phyloP scores from a whole-genome alignment of 2,797 vertebrate species.

The Astyanax mexicanus region DNA sequence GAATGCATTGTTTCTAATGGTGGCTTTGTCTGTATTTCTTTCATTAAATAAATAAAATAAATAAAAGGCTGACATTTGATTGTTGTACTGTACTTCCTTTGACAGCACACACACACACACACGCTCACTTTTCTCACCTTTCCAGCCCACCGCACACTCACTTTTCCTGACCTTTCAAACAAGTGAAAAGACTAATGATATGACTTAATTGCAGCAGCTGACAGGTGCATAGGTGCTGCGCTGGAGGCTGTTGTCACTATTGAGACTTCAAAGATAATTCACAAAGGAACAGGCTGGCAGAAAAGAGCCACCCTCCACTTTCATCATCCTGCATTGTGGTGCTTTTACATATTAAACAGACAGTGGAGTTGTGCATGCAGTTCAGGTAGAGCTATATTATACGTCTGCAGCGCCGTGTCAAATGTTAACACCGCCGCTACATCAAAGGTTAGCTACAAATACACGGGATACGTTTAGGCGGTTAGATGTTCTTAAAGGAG shows the following conservation, averaged over 20 bases:
- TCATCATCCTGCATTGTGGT: neutral
- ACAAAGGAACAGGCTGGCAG: conserved; percentile 11
- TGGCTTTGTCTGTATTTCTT: too few species aligned
- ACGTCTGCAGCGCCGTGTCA: neutral
- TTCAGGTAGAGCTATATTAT: neutral
- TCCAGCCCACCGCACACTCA: neutral
- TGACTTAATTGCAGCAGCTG: neutral
- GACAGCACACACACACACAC: too few species aligned
- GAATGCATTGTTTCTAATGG: too few species aligned
- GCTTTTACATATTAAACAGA: neutral
- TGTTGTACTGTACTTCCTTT: too few species aligned
- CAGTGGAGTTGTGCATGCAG: neutral
- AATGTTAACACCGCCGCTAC: neutral
- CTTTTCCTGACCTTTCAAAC: neutral
- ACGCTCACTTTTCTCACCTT: too few species aligned
- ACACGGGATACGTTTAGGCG: too few species aligned
- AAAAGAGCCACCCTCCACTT: neutral
- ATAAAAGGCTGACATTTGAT: too few species aligned
- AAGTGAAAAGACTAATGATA: neutral
- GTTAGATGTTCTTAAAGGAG: too few species aligned
- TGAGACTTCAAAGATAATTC: conserved; percentile 2
- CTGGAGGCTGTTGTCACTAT: neutral
- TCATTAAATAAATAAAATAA: too few species aligned
- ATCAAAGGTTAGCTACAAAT: too few species aligned
- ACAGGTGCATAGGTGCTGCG: neutral